Base-by-base conservation (phyloP, 1,140 invertebrate genomes). In the Berghia stephanieae region DNA sequence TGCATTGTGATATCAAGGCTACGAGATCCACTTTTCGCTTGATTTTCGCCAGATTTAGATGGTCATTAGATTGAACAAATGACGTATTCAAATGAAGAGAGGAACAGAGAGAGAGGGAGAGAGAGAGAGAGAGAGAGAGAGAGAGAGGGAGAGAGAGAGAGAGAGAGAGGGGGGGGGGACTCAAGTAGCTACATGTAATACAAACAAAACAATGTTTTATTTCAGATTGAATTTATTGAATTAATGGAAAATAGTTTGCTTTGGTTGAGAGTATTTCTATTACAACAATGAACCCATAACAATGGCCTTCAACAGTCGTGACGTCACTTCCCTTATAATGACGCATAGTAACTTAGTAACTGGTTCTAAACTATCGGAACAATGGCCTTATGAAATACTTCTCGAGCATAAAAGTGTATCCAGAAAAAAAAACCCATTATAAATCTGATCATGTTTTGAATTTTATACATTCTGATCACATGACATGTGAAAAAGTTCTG, bases 91-190 rank as follows among this genome's bases (percentile, higher is more conserved):
- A 60, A 27, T 13, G 57, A 24, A 24, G 2, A 21, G n/a, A 10
- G 55, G 34, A 31, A 8, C n/a, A 8, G 55, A 8, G 55, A 8
- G 55, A 60, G 55, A 10, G 55, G 34, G n/a, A 60, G 55, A 60
- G 55, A 60, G 55, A 8, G 55, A 60, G 55, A 8, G 55, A 60
- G 68, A 71, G 40, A 44, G 68, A 71, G 68, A 71, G 68, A 42
- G 40, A 42, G 68, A 44, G 5, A 8, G 55, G n/a, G 55, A 8
- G 55, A 60, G 55, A 60, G 55, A 60, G 55, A 60, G 55, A 60
- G 55, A 60, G 55, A 8, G 55, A 8, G 55, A 8, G 55, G 31
- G 55, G 31, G 42, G 38, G 63, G 4, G 36, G 2, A 21, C 63
- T 2, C 21, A 21, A 16, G 36, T n/a, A 63, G 18, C 57, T 8